phyloP scores from a whole-genome alignment of 2,888 invertebrate genomes.

The Trachelus iudaicus region DNA sequence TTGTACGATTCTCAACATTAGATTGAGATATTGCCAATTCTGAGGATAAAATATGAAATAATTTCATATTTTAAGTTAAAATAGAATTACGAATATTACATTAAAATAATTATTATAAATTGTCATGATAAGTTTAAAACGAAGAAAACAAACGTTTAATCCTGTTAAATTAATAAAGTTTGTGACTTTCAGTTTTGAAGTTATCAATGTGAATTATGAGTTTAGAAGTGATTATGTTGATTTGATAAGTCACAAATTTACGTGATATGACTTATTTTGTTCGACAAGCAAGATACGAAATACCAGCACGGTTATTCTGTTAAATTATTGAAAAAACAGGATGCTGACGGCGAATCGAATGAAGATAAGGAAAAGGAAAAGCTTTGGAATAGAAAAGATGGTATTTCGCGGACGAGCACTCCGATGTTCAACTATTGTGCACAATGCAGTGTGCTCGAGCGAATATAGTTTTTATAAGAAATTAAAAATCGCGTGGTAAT shows the following conservation, averaged over 20 bases:
- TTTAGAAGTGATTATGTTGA: neutral
- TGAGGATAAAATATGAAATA: neutral
- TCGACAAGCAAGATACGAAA: neutral
- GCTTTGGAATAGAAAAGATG: constrained; percentile 13
- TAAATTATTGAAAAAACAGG: constrained; percentile 38
- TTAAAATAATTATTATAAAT: neutral
- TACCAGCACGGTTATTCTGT: constrained; percentile 21
- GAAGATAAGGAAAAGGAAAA: constrained; percentile 7
- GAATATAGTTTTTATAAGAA: constrained; percentile 1
- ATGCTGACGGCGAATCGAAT: constrained; percentile 8
- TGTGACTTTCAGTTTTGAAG: neutral
- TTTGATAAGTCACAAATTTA: neutral
- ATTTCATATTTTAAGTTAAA: neutral
- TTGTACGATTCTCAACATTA: neutral
- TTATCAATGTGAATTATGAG: neutral
- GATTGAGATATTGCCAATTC: neutral
- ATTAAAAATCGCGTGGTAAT: constrained; percentile 4
- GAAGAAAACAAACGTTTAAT: too few species aligned
- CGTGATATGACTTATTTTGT: neutral
- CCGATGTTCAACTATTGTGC: constrained; percentile 5
- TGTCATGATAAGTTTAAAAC: too few species aligned
- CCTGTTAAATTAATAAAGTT: too few species aligned
- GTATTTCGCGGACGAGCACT: constrained; percentile 25
- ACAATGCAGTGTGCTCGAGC: constrained; percentile 11
- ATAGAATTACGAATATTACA: neutral